phyloP scores from a whole-genome alignment of 2,113 vertebrate genomes.

The Pedetes capensis region DNA sequence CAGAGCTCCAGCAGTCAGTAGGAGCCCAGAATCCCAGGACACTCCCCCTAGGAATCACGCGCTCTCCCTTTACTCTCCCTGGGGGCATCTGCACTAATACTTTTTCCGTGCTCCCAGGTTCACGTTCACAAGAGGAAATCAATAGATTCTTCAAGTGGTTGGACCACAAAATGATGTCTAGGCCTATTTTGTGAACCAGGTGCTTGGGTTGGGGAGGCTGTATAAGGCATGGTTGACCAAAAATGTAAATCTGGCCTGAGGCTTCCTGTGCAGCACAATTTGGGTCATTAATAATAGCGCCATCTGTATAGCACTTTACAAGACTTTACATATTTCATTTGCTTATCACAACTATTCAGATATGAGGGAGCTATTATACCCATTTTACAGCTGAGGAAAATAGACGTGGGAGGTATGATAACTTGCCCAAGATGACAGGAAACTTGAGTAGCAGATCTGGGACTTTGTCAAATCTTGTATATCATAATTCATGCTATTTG shows the following conservation, averaged over 20 bases:
- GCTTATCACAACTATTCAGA: conserved; percentile 57
- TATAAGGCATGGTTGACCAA: conserved; percentile 74
- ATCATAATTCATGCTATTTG: not conserved
- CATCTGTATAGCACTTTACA: conserved; percentile 50
- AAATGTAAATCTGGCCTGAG: conserved; percentile 76
- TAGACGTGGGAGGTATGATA: not conserved
- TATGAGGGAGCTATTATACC: conserved; percentile 33
- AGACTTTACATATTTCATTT: conserved; percentile 66
- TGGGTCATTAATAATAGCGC: conserved; percentile 71
- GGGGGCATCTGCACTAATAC: not conserved
- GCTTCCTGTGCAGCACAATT: conserved; percentile 72
- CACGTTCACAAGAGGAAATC: conserved; percentile 58
- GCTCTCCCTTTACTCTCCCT: not conserved
- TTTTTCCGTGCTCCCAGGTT: conserved; percentile 18
- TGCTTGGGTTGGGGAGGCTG: conserved; percentile 70
- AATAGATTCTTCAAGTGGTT: conserved; percentile 69
- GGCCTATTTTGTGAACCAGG: conserved; percentile 71
- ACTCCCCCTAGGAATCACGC: not conserved
- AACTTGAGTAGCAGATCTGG: not conserved
- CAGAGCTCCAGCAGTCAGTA: not conserved
- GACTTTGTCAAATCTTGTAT: not conserved
- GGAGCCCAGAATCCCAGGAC: not conserved
- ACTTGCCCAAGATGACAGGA: not conserved
- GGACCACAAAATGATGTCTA: conserved; percentile 64
- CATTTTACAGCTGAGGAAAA: conserved; percentile 54